Conservation (phyloP, 1,140 invertebrate species). For the Drosophila lowei region DNA sequence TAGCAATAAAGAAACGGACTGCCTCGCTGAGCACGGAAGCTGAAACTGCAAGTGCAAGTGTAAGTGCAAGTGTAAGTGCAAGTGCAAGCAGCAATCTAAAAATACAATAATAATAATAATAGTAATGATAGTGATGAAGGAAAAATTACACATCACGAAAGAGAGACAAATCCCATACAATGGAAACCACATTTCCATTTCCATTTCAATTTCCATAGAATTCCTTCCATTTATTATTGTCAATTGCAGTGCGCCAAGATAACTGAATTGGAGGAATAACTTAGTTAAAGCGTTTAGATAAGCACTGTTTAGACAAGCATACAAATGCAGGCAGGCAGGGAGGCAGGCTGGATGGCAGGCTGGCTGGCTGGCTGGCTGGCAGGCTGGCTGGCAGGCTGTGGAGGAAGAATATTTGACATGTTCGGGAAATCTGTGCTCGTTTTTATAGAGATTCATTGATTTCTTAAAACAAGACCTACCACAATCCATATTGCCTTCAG, state of each 20-base stretch:
- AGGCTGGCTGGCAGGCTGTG: neutral
- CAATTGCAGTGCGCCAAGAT: slow-evolving; percentile 29
- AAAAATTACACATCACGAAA: slow-evolving; percentile 27
- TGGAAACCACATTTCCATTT: slow-evolving; percentile 17
- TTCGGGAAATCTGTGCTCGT: neutral
- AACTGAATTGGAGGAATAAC: slow-evolving; percentile 25
- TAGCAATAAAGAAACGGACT: slow-evolving; percentile 28
- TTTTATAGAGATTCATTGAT: neutral
- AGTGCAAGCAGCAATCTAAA: slow-evolving; percentile 43
- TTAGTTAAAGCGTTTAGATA: neutral
- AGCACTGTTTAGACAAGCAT: no score
- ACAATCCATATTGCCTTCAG: slow-evolving; percentile 39
- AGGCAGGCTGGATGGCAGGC: no score
- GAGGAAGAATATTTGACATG: no score
- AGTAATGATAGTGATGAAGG: slow-evolving; percentile 14
- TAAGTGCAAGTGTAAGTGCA: no score
- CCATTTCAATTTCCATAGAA: slow-evolving; percentile 21
- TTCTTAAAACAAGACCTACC: slow-evolving; percentile 40
- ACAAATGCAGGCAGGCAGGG: no score
- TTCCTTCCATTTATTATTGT: slow-evolving; percentile 29
- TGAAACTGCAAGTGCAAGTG: slow-evolving; percentile 21
- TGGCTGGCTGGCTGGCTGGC: neutral
- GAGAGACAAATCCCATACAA: slow-evolving; percentile 37
- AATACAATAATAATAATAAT: slow-evolving; percentile 30
- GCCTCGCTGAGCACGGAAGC: slow-evolving; percentile 30